A percentile compares a stretch with the other conserved stretches of the same genome.
Conservation (phyloP, 2,113 vertebrate species). For the Centropus unirufus region DNA sequence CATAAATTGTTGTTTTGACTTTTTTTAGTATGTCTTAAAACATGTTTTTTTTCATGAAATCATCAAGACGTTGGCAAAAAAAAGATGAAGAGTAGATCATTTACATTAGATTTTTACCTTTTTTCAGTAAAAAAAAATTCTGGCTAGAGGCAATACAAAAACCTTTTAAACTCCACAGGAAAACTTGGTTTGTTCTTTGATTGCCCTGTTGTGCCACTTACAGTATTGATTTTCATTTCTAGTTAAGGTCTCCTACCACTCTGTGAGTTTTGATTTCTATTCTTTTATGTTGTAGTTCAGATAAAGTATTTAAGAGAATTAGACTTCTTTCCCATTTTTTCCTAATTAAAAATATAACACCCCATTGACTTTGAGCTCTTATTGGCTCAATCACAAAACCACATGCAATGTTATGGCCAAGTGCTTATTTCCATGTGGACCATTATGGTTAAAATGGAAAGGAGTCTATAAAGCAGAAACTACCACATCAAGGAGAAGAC, state of each 20-base stretch:
- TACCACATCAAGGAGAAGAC: neutral
- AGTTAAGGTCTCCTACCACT: neutral
- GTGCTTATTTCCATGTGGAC: neutral
- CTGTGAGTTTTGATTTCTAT: neutral
- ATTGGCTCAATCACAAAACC: neutral
- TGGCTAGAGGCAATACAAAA: neutral
- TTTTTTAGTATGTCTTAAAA: neutral
- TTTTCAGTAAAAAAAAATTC: neutral
- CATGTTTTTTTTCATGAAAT: neutral
- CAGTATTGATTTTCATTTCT: neutral
- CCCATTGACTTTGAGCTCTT: neutral
- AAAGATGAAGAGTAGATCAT: neutral
- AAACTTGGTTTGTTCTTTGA: neutral
- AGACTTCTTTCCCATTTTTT: neutral
- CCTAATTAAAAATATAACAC: neutral
- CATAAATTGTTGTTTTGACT: neutral
- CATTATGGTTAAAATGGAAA: neutral
- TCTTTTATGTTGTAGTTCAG: neutral
- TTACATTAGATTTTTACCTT: neutral
- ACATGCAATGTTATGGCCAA: neutral
- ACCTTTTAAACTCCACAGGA: neutral
- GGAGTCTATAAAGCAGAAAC: neutral
- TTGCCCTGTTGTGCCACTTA: neutral
- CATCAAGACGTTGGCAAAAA: neutral
- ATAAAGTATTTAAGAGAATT: neutral